Base-by-base conservation (phyloP, 2,888 invertebrate species). In the Lamellibrachia satsuma region DNA sequence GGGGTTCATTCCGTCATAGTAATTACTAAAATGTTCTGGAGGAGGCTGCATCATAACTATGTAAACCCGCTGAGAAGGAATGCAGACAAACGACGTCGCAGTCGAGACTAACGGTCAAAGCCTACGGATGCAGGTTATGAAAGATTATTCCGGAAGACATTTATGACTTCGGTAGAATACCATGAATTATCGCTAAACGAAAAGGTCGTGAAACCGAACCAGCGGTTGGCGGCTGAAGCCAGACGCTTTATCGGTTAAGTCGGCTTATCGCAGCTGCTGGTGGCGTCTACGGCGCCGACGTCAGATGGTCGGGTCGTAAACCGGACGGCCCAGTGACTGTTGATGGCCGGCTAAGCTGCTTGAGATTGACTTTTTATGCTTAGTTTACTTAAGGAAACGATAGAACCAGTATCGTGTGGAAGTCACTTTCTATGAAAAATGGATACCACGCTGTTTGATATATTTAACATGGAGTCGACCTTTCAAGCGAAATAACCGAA, bases 121-220 rank as follows among this genome's bases (percentile, higher is more conserved):
- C 75, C 22, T 22, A 15, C n/a, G 75, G n/a, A 75, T 75, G 75
- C 15, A 22, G 75, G 22, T n/a, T 75, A 75, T 75, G 57, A 75
- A 75, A 75, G 75, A 15, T 22, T 75, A 75, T 75, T 15, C 75
- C 75, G 75, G 75, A 75, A 75, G 75, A 75, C 75, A n/a, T 75
- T 75, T 75, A 75, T 22, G 75, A 75, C 75, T 75, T 22, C 15
- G 22, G 22, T 75, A 75, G 75, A 75, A 75, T 75, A 75, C 75
- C 75, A n/a, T 75, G 75, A 75, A 75, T 75, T 75, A 75, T 75
- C 75, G 75, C 75, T 75, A 75, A 75, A 75, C 75, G 75, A 75
- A 75, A 75, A 75, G 75, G 22, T 75, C 75, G 75, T 75, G 75
- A 75, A 75, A 75, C 22, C 6, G 75, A 75, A n/a, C 75, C 75